phyloP scores from a whole-genome alignment of 2,888 invertebrate genomes.

The Tetanocera ferruginea region DNA sequence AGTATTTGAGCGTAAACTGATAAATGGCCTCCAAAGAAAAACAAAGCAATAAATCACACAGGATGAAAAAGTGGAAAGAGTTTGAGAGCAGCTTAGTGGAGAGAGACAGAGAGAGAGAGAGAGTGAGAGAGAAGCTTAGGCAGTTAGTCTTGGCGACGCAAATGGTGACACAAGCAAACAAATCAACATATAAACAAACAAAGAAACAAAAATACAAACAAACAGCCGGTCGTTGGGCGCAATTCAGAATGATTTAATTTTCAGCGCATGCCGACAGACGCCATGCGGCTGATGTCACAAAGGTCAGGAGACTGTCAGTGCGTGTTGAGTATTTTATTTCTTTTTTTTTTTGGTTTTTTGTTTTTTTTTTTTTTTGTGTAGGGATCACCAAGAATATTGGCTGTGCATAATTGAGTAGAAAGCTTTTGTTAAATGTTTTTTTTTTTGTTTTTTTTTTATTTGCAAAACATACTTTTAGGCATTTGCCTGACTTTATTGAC shows the following conservation, averaged over 20 bases:
- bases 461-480: neutral
- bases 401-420: neutral
- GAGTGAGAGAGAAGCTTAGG: neutral
- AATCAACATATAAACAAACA: neutral
- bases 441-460: neutral
- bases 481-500: too few species aligned
- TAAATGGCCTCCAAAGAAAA: conserved; percentile 37
- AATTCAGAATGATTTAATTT: conserved; percentile 23
- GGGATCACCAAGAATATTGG: neutral
- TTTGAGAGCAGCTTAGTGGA: too few species aligned
- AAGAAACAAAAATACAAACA: neutral
- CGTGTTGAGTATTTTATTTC: neutral
- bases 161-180: neutral
- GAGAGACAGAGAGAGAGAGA: neutral
- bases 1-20: conserved; percentile 31
- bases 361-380: neutral
- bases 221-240: neutral
- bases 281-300: neutral
- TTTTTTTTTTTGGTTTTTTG: too few species aligned
- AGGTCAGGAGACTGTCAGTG: neutral
- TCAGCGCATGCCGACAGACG: conserved; percentile 7
- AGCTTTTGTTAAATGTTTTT: neutral
- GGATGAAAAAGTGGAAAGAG: neutral
- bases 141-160: neutral
- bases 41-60: conserved; percentile 32